Conservation (phyloP, 2,888 invertebrate species). For the Phyllotreta cruciferae region DNA sequence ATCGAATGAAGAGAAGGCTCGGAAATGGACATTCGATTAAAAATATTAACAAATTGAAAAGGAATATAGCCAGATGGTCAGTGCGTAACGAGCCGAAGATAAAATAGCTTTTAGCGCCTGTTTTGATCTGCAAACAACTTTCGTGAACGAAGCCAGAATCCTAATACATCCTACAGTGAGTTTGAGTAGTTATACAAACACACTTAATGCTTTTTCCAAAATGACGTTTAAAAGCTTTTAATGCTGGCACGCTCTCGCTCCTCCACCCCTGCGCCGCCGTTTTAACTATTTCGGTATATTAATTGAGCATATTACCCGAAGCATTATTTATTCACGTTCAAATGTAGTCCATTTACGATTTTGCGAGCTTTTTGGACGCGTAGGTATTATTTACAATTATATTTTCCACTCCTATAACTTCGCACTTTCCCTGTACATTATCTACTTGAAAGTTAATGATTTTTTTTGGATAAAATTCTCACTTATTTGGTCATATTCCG, state of each 20-base stretch:
- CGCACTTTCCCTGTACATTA: too few species aligned
- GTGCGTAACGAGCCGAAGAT: conserved; percentile 40
- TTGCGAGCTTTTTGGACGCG: neutral
- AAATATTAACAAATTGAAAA: too few species aligned
- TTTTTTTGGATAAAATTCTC: neutral
- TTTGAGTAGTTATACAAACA: conserved; percentile 53
- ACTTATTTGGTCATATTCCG: neutral
- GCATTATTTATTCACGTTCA: conserved; percentile 27
- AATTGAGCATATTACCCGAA: conserved; percentile 24
- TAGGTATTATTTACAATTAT: too few species aligned
- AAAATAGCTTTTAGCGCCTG: conserved; percentile 50
- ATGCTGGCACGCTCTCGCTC: conserved; percentile 33
- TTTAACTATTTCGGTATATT: conserved; percentile 29
- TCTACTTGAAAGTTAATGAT: too few species aligned
- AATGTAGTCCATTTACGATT: conserved; percentile 10
- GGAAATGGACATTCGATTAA: too few species aligned
- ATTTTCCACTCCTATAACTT: too few species aligned
- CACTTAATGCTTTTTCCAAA: conserved; percentile 51
- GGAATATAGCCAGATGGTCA: conserved; percentile 4
- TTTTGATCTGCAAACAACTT: conserved; percentile 52
- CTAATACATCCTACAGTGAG: conserved; percentile 37
- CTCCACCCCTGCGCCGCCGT: conserved; percentile 1
- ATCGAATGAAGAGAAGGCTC: too few species aligned
- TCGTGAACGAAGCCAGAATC: conserved; percentile 50
- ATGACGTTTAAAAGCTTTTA: conserved; percentile 51